Evolutionary conservation across 1,140 invertebrate species (phyloP).

Genomic region (Drosophila pruinosa): DNA sequence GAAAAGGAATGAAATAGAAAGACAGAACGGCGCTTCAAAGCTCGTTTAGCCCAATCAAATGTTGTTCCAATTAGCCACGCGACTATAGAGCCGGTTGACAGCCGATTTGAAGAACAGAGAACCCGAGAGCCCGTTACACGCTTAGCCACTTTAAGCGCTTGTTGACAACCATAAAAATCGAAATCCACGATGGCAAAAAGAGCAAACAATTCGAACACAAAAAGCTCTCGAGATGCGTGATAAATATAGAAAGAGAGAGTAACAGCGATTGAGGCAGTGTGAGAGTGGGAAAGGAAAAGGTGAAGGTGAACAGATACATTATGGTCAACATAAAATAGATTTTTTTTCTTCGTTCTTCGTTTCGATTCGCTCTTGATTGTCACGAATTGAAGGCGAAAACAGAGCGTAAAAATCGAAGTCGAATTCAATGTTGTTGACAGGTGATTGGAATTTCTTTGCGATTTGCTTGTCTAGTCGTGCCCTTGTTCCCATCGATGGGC

Average conservation of each 20-base stretch:
- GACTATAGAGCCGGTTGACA: constrained; percentile 36
- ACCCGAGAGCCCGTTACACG: constrained; percentile 21
- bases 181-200: constrained; percentile 16
- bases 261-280: neutral
- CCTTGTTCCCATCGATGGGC: neutral
- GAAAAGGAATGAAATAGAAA: neutral
- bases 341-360: neutral
- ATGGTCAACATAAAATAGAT: constrained; percentile 30
- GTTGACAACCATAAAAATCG: constrained; percentile 49
- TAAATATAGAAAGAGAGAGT: constrained; percentile 4
- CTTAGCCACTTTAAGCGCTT: constrained; percentile 47
- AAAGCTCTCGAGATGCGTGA: constrained; percentile 5
- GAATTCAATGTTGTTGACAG: constrained; percentile 30
- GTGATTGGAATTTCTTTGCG: constrained; percentile 21
- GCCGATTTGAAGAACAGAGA: constrained; percentile 17
- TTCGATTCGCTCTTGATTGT: constrained; percentile 22
- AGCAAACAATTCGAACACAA: constrained; percentile 22
- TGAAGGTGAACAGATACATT: constrained; percentile 6
- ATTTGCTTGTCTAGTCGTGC: constrained; percentile 10
- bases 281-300: neutral
- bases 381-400: constrained; percentile 16
- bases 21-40: constrained; percentile 8
- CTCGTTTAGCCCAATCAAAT: neutral
- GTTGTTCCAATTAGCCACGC: constrained; percentile 41
- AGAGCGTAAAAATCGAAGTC: constrained; percentile 28